Evolutionary conservation across 1,140 invertebrate genomes (phyloP), one percentile per base, ranked within the genome.

Genomic region (Drosophila ogumai): DNA sequence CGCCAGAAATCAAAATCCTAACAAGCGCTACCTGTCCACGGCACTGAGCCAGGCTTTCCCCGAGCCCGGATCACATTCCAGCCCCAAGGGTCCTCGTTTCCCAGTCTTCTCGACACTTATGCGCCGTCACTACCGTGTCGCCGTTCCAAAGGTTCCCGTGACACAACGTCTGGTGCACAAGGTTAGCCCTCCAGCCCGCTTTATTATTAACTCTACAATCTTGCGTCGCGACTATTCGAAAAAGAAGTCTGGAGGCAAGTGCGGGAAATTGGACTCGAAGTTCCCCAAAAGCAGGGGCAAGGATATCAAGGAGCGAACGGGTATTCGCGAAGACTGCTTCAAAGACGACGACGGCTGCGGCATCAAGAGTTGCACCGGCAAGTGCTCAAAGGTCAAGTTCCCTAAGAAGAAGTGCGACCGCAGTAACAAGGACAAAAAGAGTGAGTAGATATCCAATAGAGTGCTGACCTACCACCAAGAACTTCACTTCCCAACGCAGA

Each of bases 401-500:
- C 85, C 77, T 0, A 61, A 60, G 1, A 90, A 90, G 22, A 88
- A 90, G 25, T 88, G 84, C 7, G 80, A 72, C 1, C 66, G 43
- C 13, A 17, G 13, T 15, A 38, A 66, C 3, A 67, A 68, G 9
- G 32, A 13, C 8, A 47, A 65, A 10, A 36, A 69, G 38, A 34
- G 66, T 79, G 46, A 40, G 65, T 81, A 71, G 5, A 15, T 7
- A 32, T 44, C 6, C 6, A 9, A 10, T 28, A 13, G 4, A 9
- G 12, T 43, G 1, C 1, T 17, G 10, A 38, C 2, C 10, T 17
- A 25, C 15, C 56, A 22, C 13, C 22, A 60, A n/a, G 2, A 31
- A 34, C 12, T 32, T 34, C 28, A 34, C 17, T 34, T 25, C 38
- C 61, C 61, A 59, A 61, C 49, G 31, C 47, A 69, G 66, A 67